These are phyloP conservation scores for Euborellia annulipes DNA, from an alignment of 1,140 invertebrate genomes.

Conservation along the genomic window DNA sequence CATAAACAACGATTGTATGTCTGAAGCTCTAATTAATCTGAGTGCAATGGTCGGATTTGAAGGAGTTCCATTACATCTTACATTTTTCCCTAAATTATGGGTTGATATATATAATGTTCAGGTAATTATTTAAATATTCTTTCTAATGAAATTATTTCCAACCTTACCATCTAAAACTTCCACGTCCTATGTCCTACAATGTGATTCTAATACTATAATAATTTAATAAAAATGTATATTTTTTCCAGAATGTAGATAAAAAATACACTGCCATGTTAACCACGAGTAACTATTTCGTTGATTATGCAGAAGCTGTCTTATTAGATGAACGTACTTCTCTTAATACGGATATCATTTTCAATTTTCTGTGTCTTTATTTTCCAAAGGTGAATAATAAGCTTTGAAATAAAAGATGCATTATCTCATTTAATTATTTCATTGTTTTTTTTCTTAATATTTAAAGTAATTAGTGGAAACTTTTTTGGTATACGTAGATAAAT, in stretches of 20 bases:
- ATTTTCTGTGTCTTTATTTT: conserved; percentile 67
- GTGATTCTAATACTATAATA: no score
- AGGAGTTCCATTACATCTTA: conserved; percentile 63
- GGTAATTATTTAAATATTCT: conserved; percentile 26
- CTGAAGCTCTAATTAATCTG: conserved; percentile 58
- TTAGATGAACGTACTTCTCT: conserved; percentile 63
- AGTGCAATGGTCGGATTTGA: conserved; percentile 77
- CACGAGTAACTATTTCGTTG: conserved; percentile 60
- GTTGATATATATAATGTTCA: conserved; percentile 60
- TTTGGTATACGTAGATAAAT: no score
- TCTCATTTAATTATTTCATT: neutral
- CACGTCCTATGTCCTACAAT: conserved; percentile 6
- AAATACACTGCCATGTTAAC: conserved; percentile 62
- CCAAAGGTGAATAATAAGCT: conserved; percentile 44
- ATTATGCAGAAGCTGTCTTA: conserved; percentile 68
- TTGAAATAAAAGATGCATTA: conserved; percentile 2
- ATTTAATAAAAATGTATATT: conserved; percentile 3
- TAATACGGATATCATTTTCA: conserved; percentile 58
- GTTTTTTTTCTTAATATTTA: neutral
- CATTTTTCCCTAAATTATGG: conserved; percentile 74
- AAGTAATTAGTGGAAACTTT: neutral
- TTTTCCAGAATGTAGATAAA: conserved; percentile 43
- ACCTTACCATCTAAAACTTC: conserved; percentile 6
- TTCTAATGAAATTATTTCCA: no score
- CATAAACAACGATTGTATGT: conserved; percentile 63